Conservation (phyloP, 2,113 vertebrate genomes). For the Daubentonia madagascariensis region DNA sequence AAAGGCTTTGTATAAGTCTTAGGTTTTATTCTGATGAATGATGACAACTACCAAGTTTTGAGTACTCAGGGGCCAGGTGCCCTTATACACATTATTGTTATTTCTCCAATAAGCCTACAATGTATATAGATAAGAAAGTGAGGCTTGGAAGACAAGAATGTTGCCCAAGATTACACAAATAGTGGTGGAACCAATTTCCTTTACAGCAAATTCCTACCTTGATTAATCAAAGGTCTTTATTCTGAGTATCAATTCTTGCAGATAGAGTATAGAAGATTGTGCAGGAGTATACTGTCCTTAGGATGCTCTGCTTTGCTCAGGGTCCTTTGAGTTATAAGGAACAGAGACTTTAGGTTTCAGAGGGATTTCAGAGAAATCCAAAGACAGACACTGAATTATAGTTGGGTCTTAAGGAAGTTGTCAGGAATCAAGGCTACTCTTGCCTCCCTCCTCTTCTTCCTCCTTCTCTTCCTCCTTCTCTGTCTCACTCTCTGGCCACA, state of each 20-base stretch:
- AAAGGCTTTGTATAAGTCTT: neutral
- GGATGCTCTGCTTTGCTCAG: neutral
- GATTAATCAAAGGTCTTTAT: neutral
- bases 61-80: neutral
- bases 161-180: neutral
- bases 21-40: conserved; percentile 25
- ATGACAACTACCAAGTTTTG: neutral
- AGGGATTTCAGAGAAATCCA: neutral
- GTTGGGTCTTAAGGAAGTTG: neutral
- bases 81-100: neutral
- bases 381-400: neutral
- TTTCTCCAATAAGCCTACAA: neutral
- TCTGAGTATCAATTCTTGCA: neutral
- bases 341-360: neutral
- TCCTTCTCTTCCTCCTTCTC: fast-evolving
- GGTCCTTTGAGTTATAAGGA: neutral
- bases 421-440: neutral
- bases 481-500: neutral
- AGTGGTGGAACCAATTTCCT: neutral
- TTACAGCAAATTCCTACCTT: neutral
- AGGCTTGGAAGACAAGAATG: neutral
- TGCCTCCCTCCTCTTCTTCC: neutral
- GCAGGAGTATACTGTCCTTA: neutral
- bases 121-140: neutral
- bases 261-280: neutral